Evolutionary conservation across 2,797 vertebrate genomes (phyloP), one percentile per base, ranked within the genome.

Genomic region (Prionace glauca): DNA sequence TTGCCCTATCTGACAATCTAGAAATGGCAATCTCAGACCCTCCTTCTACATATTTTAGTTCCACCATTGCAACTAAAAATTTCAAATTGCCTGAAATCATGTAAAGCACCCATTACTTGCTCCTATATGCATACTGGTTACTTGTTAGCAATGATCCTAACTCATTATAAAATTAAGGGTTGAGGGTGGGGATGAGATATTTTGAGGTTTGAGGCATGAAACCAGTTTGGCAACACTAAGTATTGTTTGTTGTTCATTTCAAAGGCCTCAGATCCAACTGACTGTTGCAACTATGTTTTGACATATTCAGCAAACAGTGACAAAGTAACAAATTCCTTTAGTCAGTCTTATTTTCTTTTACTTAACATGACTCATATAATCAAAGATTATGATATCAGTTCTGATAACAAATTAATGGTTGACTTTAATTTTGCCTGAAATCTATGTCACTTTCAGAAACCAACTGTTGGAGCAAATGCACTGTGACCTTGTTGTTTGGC

Each of bases 201-300:
- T 91, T 72, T 29, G 24, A 95, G 29, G 45, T 56, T 94, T 50
- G 14, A 74, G 29, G 26, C 71, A 71, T 29, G 36, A 94, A 94
- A 94, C 92, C 69, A 74, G 69, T 94, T 50, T 72, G 92, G 45
- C 71, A 95, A 95, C 71, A 95, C 12, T 18, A 60, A 65, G 71
- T 45, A 95, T 94, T 95, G 45, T 77, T 95, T 45, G 77, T 60
- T 77, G 29, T 74, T 69, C 90, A 24, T 92, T 11, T 92, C 29
- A n/a, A 95, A 50, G 14, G 41, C 9, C 74, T 95, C 93, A 45
- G 41, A n/a, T 26, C 7, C 8, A 1, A 56, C 93, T 95, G 71
- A n/a, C 56, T 95, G 93, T 77, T 56, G 71, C 45, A 77, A 77
- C 41, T 74, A 10, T 95, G 45, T 95, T n/a, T 92, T n/a, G 29